Base-by-base conservation (phyloP, 2,888 invertebrate species). In the Lithophane semibrunnea region DNA sequence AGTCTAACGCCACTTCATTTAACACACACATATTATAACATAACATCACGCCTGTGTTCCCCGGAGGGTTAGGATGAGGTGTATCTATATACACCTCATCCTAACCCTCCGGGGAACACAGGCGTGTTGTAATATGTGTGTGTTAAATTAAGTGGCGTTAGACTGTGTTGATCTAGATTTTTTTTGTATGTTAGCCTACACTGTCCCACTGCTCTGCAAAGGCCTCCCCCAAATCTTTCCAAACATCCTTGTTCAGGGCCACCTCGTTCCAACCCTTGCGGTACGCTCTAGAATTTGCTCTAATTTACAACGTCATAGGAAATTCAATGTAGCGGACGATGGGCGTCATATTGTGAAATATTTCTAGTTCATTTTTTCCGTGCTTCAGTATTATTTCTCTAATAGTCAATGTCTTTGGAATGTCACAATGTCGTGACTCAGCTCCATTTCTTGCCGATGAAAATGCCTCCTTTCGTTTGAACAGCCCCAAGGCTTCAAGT, bases 341-440 rank as follows among this genome's bases (percentile, higher is more conserved):
- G 13, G 9, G 21, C n/a, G 12, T 13, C 18, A 54, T 24, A 42
- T 12, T 49, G n/a, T 24, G 24, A 65, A 47, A 47, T n/a, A 29
- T 49, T 52, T 13, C 10, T 68, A 8, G 1, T 18, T 16, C 0
- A 1, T 58, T 24, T 73, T 73, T 64, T n/a, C 37, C 63, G 44
- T 63, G 49, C 10, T 47, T 3, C 13, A 12, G 21, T 49, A 73
- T 63, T 61, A 66, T 60, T 64, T 56, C 4, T 61, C n/a, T 70
- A 73, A 73, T 73, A 54, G 21, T 44, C 67, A 58, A 74, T 81
- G 44, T 71, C 75, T 75, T 74, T 18, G 18, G 71, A 79, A 82
- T 84, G 29, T 61, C 44, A 21, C 29, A 67, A 73, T 86, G 58
- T 67, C 85, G 85, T 86, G 84, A 79, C 79, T 75, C 21, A 58